Base-by-base conservation (phyloP, 1,140 invertebrate genomes). In the Leptonema lineaticorne region DNA sequence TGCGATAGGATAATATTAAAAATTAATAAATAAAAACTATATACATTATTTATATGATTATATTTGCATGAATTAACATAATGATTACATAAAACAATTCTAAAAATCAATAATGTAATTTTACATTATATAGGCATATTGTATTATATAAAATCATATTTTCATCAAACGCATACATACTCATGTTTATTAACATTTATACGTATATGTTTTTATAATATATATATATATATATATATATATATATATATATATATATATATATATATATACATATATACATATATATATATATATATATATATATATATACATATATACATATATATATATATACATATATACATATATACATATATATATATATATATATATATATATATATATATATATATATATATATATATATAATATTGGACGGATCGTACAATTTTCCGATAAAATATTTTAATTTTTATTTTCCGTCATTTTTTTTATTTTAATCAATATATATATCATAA, bases 371-470 rank as follows among this genome's bases (percentile, higher is more conserved):
- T 16, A 50, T 16, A 50, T 18, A 50, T 11, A 57, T 57, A 57
- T 57, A 57, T 57, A 57, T 57, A 57, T 26, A 57, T 57, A 57
- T 57, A 57, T 57, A 57, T 57, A 57, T 57, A 57, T 57, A 28
- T 57, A 28, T 57, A 28, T 57, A 28, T 57, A 28, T 57, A 26
- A 9, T 9, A 9, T 9, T 50, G 18, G 8, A 50, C 18, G 18
- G 6, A 50, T 50, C 8, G 7, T 9, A 9, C n/a, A n/a, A n/a
- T n/a, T n/a, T n/a, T n/a, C n/a, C n/a, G n/a, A n/a, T n/a, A n/a
- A n/a, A n/a, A n/a, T n/a, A n/a, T n/a, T n/a, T n/a, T n/a, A n/a
- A n/a, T n/a, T n/a, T n/a, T n/a, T n/a, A n/a, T n/a, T n/a, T n/a
- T n/a, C n/a, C n/a, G n/a, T n/a, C n/a, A n/a, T n/a, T n/a, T n/a